Conservation (phyloP, 2,888 invertebrate genomes). For the Amitus sp. region DNA sequence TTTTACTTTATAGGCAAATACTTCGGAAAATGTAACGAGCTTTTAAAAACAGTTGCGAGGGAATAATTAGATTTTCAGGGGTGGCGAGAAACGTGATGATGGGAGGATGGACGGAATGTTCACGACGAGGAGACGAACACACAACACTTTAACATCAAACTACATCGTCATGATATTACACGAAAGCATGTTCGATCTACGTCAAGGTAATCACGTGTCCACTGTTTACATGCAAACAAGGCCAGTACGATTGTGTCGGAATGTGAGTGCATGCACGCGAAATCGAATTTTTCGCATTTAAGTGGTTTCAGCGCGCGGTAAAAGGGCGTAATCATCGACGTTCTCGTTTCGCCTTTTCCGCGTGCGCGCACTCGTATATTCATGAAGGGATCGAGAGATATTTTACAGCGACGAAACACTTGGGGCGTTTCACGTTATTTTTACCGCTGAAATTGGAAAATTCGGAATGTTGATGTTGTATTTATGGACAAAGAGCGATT, state of each 20-base stretch:
- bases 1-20: background rate
- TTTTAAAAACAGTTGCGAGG: background rate
- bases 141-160: constrained; percentile 32
- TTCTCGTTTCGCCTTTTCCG: constrained; percentile 33
- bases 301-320: constrained; percentile 51
- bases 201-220: constrained; percentile 44
- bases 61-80: background rate
- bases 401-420: constrained; percentile 8
- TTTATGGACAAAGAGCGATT: no score
- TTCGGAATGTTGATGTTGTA: no score
- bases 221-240: constrained; percentile 55
- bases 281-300: constrained; percentile 49
- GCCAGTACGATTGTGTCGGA: constrained; percentile 43
- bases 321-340: constrained; percentile 46
- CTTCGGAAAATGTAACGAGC: constrained; percentile 1
- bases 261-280: constrained; percentile 45
- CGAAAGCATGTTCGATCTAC: constrained; percentile 36
- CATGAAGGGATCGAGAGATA: constrained; percentile 24
- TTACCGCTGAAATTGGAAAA: background rate
- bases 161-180: constrained; percentile 35
- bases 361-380: constrained; percentile 18
- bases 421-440: background rate
- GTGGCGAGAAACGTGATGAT: background rate
- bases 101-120: constrained; percentile 12
- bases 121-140: constrained; percentile 39